Evolutionary conservation across 2,888 invertebrate genomes (phyloP).

Genomic region (Leucophenga montana): DNA sequence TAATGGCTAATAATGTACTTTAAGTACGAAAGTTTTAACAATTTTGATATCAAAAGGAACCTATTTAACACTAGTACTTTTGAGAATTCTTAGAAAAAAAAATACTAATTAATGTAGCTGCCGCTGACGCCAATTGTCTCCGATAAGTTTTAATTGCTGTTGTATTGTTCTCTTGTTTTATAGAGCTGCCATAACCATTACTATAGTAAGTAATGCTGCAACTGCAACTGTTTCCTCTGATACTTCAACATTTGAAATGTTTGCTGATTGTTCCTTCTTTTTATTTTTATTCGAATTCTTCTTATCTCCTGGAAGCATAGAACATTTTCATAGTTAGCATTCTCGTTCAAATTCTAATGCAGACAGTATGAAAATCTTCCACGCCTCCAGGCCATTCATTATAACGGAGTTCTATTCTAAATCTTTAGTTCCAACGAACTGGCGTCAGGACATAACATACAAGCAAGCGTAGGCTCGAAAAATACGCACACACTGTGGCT

Average conservation of each 20-base stretch:
- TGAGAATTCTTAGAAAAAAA: no score
- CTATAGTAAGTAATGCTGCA: no score
- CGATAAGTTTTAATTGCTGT: no score
- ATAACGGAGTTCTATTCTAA: conserved; percentile 6
- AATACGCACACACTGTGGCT: background rate
- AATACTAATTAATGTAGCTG: no score
- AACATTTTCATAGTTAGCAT: conserved; percentile 26
- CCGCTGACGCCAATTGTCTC: no score
- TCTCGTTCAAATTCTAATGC: conserved; percentile 4
- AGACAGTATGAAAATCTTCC: conserved; percentile 35
- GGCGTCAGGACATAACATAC: conserved; percentile 15
- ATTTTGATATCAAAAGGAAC: no score
- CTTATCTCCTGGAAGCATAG: conserved; percentile 42
- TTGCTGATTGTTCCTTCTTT: no score
- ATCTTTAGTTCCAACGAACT: background rate
- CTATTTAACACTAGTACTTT: no score
- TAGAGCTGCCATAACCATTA: no score
- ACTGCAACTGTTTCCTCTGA: background rate
- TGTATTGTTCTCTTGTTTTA: no score
- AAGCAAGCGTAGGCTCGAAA: conserved; percentile 22
- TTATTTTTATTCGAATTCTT: background rate
- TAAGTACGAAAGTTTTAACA: no score
- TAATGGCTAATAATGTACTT: no score
- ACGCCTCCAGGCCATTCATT: conserved; percentile 48
- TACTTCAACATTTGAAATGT: background rate